Percentiles rank a stretch among this genome's conserved stretches.
Conservation (phyloP, 2,113 vertebrate species). For the Jaculus jaculus region DNA sequence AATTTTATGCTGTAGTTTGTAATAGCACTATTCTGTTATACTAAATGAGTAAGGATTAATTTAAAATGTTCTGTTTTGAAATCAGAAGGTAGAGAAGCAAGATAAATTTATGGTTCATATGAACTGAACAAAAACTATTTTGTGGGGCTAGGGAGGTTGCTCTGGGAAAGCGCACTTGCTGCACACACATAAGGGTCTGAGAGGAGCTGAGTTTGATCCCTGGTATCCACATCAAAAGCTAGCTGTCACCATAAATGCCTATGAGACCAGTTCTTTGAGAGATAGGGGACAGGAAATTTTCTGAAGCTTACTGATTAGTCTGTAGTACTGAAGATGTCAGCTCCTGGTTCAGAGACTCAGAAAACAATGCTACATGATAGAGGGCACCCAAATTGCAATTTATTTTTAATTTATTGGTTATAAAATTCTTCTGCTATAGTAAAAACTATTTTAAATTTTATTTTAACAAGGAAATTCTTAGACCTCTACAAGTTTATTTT, state of each 20-base stretch:
- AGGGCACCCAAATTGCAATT: not conserved
- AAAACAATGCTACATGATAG: no score
- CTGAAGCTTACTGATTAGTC: no score
- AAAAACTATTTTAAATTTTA: slow-evolving; percentile 31
- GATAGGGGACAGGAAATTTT: no score
- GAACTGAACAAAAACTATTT: slow-evolving; percentile 40
- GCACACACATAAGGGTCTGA: no score
- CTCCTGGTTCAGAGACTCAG: no score
- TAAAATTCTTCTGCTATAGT: slow-evolving; percentile 20
- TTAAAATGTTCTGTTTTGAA: slow-evolving; percentile 56
- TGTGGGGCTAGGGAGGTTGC: not conserved
- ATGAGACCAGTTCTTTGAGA: no score
- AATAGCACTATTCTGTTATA: slow-evolving; percentile 16
- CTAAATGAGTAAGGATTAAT: slow-evolving; percentile 38
- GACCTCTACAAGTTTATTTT: not conserved
- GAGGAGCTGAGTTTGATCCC: no score
- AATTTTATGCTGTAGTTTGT: slow-evolving; percentile 40
- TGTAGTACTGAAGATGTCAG: no score
- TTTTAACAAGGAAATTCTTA: slow-evolving; percentile 24
- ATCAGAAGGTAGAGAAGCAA: slow-evolving; percentile 41
- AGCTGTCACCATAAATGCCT: no score
- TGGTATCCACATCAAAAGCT: no score
- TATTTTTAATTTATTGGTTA: slow-evolving; percentile 41
- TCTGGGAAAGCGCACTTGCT: no score
- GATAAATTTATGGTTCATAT: not conserved